Base-by-base conservation (phyloP, 2,113 vertebrate species). In the Heptranchias perlo region DNA sequence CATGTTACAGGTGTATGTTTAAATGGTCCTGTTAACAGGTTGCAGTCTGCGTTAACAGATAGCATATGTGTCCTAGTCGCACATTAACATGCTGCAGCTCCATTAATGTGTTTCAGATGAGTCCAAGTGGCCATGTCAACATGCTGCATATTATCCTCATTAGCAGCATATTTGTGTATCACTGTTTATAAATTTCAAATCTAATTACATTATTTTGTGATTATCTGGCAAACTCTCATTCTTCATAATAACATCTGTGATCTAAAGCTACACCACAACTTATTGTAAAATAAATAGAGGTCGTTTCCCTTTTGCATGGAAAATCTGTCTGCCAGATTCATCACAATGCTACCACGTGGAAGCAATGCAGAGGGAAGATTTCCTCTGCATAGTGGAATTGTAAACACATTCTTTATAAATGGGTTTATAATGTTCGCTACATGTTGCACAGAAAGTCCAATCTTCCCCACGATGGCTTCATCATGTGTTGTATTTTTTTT, bases 151-250 rank as follows among this genome's bases (percentile, higher is more conserved):
- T 18, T 39, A 14, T 61, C 94, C 28, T 95, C 47, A 95, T 95
- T 73, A 67, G 11, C 65, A 69, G 11, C 44, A 31, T 31, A 65
- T 67, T 13, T 28, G 25, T 35, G 65, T 47, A 95, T 73, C 61
- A 93, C 58, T 93, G 89, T 93, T 93, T 93, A 93, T 93, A 62
- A 62, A 62, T 93, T 93, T 62, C 58, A 93, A n/a, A 92, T 92
- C n/a, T 44, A 93, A 64, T n/a, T n/a, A n/a, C n/a, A n/a, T n/a
- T n/a, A n/a, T 93, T 93, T 93, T 62, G 14, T 18, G 35, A 49
- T 73, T 11, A 69, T 52, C 94, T 47, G 93, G 52, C 93, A 69
- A 69, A 95, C 4, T 13, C 89, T 49, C 25, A 31, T 69, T 67
- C 62, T 69, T 18, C 11, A 65, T 69, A 69, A 95, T 31, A 95